Conservation (phyloP, 2,113 vertebrate genomes). For the Proteles cristata region DNA sequence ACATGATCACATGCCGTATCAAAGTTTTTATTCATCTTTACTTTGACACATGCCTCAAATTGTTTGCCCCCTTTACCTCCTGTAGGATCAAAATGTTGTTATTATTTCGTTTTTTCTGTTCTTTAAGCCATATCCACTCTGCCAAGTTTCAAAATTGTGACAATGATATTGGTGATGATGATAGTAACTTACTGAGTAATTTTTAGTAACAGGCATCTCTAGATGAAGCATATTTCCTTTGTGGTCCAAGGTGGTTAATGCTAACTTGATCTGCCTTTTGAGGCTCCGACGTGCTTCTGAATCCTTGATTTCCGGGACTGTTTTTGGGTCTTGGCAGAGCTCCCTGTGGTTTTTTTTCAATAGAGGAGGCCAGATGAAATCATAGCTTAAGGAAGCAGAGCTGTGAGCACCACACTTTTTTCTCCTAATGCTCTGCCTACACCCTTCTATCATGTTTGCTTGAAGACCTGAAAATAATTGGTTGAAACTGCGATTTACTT, state of each 20-base stretch:
- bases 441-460: constrained; percentile 57
- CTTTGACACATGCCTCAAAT: not conserved
- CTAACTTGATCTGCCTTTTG: not conserved
- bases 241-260: not conserved
- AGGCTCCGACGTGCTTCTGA: not conserved
- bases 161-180: not conserved
- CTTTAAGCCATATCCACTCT: not conserved
- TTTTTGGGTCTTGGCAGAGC: not conserved
- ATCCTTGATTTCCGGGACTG: not conserved
- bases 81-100: not conserved
- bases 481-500: constrained; percentile 48
- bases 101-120: not conserved
- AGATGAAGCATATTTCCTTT: not conserved
- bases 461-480: constrained; percentile 65
- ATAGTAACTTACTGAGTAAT: not conserved
- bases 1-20: not conserved
- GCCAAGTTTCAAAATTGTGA: not conserved
- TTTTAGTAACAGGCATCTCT: not conserved
- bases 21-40: not conserved
- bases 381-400: not conserved
- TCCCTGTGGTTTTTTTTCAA: not conserved
- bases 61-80: not conserved
- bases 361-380: not conserved
- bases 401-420: constrained; percentile 7
- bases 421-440: not conserved